phyloP scores from a whole-genome alignment of 2,113 vertebrate species.

The Xyliphius kryptos region DNA sequence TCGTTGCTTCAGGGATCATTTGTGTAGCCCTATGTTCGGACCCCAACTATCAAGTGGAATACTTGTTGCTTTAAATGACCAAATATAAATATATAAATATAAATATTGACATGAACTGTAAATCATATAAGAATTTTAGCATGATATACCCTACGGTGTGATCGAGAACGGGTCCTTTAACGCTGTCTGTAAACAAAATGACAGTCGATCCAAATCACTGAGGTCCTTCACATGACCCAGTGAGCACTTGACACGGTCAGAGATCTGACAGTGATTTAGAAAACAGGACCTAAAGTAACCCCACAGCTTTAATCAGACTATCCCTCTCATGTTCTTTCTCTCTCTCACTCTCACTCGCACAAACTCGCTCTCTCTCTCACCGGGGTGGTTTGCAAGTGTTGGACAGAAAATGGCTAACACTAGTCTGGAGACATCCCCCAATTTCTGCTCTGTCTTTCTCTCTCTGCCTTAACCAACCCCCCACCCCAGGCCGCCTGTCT shows the following conservation, averaged over 20 bases:
- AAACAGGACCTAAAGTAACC: constrained; percentile 34
- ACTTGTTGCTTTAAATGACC: no score
- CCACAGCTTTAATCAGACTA: constrained; percentile 21
- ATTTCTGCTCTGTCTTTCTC: constrained; percentile 4
- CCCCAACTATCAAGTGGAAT: no score
- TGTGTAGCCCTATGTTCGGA: no score
- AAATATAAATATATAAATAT: no score
- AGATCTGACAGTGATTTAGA: constrained; percentile 30
- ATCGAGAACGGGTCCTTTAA: constrained; percentile 15
- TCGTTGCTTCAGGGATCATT: no score
- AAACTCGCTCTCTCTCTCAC: constrained; percentile 23
- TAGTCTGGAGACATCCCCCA: constrained; percentile 65
- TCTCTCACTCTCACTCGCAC: constrained; percentile 22
- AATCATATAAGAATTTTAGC: no score
- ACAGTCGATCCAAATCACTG: constrained; percentile 17
- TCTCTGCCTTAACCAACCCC: constrained; percentile 27
- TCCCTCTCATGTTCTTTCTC: constrained; percentile 1
- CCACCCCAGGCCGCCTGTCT: constrained; percentile 74
- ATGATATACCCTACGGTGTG: no score
- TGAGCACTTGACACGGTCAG: neutral
- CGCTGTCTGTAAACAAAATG: constrained; percentile 7
- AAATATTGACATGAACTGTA: no score
- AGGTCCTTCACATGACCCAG: constrained; percentile 17
- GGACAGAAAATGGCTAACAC: constrained; percentile 64
- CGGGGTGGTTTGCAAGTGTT: constrained; percentile 50